Conservation (phyloP, 2,888 invertebrate species). For the Ormyrus rosae region DNA sequence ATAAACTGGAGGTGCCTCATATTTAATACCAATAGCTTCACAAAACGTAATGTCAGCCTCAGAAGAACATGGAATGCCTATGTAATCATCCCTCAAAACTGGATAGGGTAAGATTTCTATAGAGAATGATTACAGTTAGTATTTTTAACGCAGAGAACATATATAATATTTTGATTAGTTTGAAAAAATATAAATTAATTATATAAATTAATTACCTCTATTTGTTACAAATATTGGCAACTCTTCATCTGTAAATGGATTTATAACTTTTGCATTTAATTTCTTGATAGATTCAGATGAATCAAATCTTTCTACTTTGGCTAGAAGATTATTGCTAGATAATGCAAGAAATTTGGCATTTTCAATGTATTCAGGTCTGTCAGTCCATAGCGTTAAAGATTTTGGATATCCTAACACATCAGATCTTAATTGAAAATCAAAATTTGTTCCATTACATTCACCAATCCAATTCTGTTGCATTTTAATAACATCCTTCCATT, state of each 20-base stretch:
- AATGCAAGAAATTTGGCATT: constrained; percentile 85
- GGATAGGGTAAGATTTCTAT: constrained; percentile 81
- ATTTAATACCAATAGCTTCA: constrained; percentile 77
- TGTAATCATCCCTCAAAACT: constrained; percentile 81
- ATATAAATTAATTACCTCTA: constrained; percentile 72
- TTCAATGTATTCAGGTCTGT: constrained; percentile 84
- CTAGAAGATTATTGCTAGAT: constrained; percentile 78
- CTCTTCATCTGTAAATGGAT: constrained; percentile 83
- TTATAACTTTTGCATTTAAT: constrained; percentile 78
- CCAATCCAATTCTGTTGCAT: constrained; percentile 95
- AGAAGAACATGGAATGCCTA: constrained; percentile 83
- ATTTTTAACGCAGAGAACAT: background rate
- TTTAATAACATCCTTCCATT: constrained; percentile 91
- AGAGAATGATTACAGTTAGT: constrained; percentile 66
- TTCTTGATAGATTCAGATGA: constrained; percentile 60
- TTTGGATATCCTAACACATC: constrained; percentile 67
- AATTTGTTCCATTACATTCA: constrained; percentile 86
- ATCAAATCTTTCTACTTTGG: constrained; percentile 67
- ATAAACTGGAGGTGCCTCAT: constrained; percentile 57
- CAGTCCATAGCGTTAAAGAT: constrained; percentile 83
- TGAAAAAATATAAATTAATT: background rate
- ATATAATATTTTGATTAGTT: background rate
- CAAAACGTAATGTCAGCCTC: constrained; percentile 81
- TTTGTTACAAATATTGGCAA: constrained; percentile 82
- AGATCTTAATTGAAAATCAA: constrained; percentile 80